Evolutionary conservation across 2,113 vertebrate species (phyloP), one percentile per base, ranked within the genome.

Genomic region (Vulpes ferrilata): DNA sequence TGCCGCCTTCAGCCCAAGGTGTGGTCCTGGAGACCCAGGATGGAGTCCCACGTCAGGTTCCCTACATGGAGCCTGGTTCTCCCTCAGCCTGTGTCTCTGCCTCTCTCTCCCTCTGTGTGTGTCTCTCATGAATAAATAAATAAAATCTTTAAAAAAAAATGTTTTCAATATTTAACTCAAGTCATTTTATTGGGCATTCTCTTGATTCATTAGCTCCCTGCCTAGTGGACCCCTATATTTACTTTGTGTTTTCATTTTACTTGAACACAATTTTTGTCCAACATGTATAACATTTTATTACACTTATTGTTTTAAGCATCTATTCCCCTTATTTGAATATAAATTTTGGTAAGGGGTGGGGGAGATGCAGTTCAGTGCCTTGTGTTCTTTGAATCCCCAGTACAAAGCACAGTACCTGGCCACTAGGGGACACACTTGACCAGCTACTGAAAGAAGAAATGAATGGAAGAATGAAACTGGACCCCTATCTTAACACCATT

Each of bases 381-480:
- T 10, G 22, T 35, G 35, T 30, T 57, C 32, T 93, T 74, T 80
- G 25, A 35, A 17, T 53, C 25, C 22, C 71, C 65, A 30, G 15
- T 25, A 87, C 32, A 35, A 79, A 71, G 43, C 53, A 96, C 30
- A 91, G 82, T 32, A 78, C 22, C 76, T 57, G 17, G 38, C 62
- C 69, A 84, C 62, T 73, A 93, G 62, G 48, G 30, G 17, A 79
- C 78, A 97, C 32, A 88, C 5, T 86, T 74, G 80, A 81, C 30
- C 35, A 90, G 57, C 67, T 92, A 69, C 53, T 92, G 74, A 88
- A 64, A 81, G 57, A 80, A 86, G n/a, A 32, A 67, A 67, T 67
- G 62, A 86, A 65, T 25, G 30, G 62, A 67, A n/a, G 62, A 43
- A 86, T 67, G 62, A 86, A 51, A 53, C 20, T 35, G 32, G 64